Evolutionary conservation across 30 jellyfish, hydroid and myxozoan genomes (phyloP).

Genomic region (Hydra vulgaris): DNA sequence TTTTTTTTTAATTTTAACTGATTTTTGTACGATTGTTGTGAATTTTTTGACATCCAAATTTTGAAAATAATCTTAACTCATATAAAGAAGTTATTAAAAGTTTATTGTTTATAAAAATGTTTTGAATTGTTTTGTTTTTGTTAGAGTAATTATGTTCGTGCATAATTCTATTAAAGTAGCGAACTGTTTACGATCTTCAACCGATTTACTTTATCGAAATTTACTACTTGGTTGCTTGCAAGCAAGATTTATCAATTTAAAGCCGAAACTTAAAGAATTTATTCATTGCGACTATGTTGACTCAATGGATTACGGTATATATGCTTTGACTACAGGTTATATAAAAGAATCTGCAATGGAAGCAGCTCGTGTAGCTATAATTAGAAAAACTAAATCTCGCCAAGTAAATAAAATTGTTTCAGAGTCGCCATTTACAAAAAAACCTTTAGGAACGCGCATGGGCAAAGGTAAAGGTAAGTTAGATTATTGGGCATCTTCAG

Average conservation of each 20-base stretch:
- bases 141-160: too few relatives aligned
- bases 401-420: constrained; percentile 52
- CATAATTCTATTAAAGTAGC: not conserved
- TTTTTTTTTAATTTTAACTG: too few relatives aligned
- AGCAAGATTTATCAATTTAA: not conserved
- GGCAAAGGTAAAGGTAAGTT: constrained; percentile 95
- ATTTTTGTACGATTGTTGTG: too few relatives aligned
- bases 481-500: constrained; percentile 72
- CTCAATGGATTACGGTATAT: constrained; percentile 68
- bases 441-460: constrained; percentile 88
- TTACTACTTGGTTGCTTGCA: not conserved
- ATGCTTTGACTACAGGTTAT: constrained; percentile 82
- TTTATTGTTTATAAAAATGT: too few relatives aligned
- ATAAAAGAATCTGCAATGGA: constrained; percentile 83
- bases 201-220: not conserved
- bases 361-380: constrained; percentile 72
- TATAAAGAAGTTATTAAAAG: too few relatives aligned
- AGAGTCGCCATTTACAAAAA: constrained; percentile 65
- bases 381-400: constrained; percentile 68
- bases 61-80: too few relatives aligned
- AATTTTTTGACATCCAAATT: too few relatives aligned
- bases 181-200: not conserved
- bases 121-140: too few relatives aligned
- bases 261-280: constrained; percentile 25
- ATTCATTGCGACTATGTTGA: constrained; percentile 37